Percentiles rank a stretch among this genome's conserved stretches.
These are phyloP conservation scores for Pseudachorutes palmiensis DNA, from an alignment of 1,140 invertebrate species.

Conservation along the genomic window DNA sequence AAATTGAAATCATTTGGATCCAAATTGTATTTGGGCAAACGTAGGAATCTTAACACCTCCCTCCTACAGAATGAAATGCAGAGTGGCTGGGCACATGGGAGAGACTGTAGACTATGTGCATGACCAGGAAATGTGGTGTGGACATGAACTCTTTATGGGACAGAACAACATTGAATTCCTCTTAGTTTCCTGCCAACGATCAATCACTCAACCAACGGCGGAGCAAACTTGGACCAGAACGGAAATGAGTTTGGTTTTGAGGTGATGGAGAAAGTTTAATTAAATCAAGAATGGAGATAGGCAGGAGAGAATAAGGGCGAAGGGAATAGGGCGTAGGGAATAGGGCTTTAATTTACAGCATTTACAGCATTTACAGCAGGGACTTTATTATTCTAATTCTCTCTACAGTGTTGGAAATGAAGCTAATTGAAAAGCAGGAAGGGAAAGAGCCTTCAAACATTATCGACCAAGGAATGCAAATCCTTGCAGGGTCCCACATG, in stretches of 20 bases:
- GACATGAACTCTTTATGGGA: background rate
- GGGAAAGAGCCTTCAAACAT: too few species aligned
- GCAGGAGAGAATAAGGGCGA: too few species aligned
- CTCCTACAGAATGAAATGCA: too few species aligned
- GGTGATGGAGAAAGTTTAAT: background rate
- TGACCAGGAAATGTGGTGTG: too few species aligned
- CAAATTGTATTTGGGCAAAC: background rate
- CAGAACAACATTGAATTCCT: background rate
- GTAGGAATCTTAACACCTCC: background rate
- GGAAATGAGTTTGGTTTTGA: background rate
- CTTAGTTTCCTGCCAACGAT: background rate
- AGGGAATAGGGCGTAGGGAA: too few species aligned
- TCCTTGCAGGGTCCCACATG: too few species aligned
- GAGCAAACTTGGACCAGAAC: background rate
- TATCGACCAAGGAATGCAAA: too few species aligned
- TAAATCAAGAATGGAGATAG: background rate
- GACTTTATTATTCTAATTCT: background rate
- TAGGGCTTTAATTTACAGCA: too few species aligned
- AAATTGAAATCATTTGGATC: slow-evolving; percentile 9
- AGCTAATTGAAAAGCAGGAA: background rate
- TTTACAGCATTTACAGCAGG: too few species aligned
- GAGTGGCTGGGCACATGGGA: too few species aligned
- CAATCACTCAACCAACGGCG: background rate
- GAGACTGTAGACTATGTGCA: too few species aligned
- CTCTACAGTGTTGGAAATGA: background rate